Percentiles rank a stretch among this genome's conserved stretches.
Evolutionary conservation across 2,797 vertebrate species (phyloP).

Genomic region (Aselliscus stoliczkanus): DNA sequence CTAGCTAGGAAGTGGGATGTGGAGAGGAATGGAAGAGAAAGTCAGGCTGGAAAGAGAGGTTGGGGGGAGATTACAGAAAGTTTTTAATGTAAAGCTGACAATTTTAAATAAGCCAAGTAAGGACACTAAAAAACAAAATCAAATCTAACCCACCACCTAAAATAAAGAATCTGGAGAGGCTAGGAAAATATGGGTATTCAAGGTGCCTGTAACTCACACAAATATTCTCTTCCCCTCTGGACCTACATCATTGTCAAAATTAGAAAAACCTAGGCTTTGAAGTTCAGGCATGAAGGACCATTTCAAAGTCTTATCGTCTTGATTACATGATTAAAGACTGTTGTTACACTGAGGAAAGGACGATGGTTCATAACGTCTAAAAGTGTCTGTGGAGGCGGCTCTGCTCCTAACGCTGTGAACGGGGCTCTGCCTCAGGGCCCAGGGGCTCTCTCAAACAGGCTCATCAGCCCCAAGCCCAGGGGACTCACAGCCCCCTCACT

Average conservation of each 20-base stretch:
- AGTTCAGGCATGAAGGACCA: not conserved
- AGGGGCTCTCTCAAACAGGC: not conserved
- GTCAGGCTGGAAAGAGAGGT: not conserved
- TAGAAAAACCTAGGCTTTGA: not conserved
- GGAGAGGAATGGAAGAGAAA: not conserved
- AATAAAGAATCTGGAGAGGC: not conserved
- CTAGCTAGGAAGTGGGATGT: not conserved
- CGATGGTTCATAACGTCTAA: not conserved
- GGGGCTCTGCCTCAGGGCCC: not conserved
- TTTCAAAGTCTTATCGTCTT: not conserved
- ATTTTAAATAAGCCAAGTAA: slow-evolving; percentile 6
- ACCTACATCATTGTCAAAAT: not conserved
- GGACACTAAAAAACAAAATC: not conserved
- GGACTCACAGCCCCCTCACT: not conserved
- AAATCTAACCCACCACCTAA: not conserved
- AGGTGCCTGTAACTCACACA: not conserved
- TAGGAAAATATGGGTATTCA: not conserved
- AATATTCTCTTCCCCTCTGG: not conserved
- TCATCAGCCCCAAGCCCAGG: not conserved
- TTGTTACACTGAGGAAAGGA: not conserved
- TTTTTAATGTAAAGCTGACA: not conserved
- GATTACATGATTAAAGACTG: not conserved
- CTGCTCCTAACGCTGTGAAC: not conserved
- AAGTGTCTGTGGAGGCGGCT: not conserved
- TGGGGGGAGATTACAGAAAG: not conserved